phyloP scores from a whole-genome alignment of 2,113 vertebrate genomes.

The Orcinus orca region DNA sequence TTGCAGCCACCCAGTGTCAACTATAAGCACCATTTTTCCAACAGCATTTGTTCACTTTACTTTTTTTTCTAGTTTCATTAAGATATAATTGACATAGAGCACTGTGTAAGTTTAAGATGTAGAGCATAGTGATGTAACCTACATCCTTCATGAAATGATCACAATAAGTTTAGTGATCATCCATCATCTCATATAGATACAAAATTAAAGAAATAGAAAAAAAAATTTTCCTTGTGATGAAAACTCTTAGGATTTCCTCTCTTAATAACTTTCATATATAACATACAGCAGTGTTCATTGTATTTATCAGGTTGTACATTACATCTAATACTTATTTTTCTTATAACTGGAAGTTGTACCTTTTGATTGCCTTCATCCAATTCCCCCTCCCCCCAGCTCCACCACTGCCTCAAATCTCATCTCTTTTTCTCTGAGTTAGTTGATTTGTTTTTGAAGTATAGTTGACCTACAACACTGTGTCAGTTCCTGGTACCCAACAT shows the following conservation, averaged over 20 bases:
- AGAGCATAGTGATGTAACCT: background rate
- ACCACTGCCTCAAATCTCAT: background rate
- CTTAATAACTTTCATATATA: background rate
- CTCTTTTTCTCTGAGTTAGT: background rate
- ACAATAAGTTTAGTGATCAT: background rate
- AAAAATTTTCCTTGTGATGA: background rate
- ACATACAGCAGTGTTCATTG: background rate
- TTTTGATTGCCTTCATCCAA: background rate
- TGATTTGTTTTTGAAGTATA: background rate
- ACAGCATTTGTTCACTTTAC: background rate
- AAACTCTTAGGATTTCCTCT: background rate
- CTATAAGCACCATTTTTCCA: background rate
- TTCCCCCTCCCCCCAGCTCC: background rate
- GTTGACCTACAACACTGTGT: background rate
- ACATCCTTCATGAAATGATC: background rate
- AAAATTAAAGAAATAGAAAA: background rate
- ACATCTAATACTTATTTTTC: background rate
- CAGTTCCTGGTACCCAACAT: background rate
- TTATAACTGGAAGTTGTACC: background rate
- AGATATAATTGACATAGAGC: background rate
- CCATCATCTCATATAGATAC: background rate
- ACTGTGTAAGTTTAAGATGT: background rate
- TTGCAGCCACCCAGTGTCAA: background rate
- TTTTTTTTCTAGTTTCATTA: background rate
- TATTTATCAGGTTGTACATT: background rate